Conservation (phyloP, 92 coral and sea anemone genomes). For the Zoanthus sociatus region DNA sequence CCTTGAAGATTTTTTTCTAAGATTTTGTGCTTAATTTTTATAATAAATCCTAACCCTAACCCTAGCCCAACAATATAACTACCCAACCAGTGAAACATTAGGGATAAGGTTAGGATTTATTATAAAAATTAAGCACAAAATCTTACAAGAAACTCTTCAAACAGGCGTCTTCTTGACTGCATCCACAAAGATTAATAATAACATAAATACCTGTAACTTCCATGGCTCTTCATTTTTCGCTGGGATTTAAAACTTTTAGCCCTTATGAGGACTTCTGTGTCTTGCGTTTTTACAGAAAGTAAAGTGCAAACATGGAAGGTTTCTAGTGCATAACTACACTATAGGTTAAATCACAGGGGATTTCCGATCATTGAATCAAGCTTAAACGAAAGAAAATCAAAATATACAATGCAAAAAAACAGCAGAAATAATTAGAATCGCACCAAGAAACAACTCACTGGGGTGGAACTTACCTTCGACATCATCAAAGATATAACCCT, state of each 20-base stretch:
- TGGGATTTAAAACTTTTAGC: conserved; percentile 42
- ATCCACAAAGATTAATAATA: background rate
- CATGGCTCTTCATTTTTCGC: conserved; percentile 50
- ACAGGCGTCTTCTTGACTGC: background rate
- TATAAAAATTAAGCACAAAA: background rate
- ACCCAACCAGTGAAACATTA: too few relatives aligned
- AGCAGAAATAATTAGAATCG: conserved; percentile 26
- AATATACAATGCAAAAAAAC: background rate
- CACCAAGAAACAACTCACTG: conserved; percentile 13
- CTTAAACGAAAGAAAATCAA: conserved; percentile 12
- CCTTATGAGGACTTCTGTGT: conserved; percentile 15
- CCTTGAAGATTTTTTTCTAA: too few relatives aligned
- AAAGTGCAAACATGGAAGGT: conserved; percentile 42
- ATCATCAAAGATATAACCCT: conserved; percentile 36
- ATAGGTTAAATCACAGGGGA: conserved; percentile 26
- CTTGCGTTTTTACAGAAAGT: background rate
- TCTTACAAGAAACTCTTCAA: background rate
- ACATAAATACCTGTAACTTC: conserved; percentile 40
- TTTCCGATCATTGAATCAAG: conserved; percentile 12
- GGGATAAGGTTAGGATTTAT: too few relatives aligned
- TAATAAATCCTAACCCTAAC: too few relatives aligned
- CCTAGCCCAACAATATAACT: too few relatives aligned
- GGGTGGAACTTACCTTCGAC: conserved; percentile 36
- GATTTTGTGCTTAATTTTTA: too few relatives aligned
- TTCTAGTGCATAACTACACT: conserved; percentile 20